Percentiles rank a stretch among this genome's conserved stretches.
phyloP scores from a whole-genome alignment of 1,140 invertebrate genomes.

The Leptonema lineaticorne region DNA sequence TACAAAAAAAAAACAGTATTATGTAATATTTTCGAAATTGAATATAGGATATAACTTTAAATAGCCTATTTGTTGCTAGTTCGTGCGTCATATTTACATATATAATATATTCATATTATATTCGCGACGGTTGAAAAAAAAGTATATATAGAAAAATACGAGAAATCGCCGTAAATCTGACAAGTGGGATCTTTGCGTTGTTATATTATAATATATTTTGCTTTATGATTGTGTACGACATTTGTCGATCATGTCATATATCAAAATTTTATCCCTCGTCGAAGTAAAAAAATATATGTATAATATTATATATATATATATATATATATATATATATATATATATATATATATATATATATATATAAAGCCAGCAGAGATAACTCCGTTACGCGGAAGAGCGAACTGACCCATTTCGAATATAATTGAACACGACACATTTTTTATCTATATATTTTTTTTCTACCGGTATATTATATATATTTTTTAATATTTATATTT shows the following conservation, averaged over 20 bases:
- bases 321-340: too few species aligned
- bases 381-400: constrained; percentile 1
- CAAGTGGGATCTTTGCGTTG: not conserved
- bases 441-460: constrained; percentile 14
- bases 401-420: constrained; percentile 15
- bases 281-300: too few species aligned
- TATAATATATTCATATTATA: too few species aligned
- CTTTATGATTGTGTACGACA: not conserved
- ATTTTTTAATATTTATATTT: constrained; percentile 3
- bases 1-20: too few species aligned
- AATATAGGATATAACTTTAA: too few species aligned
- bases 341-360: too few species aligned
- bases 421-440: constrained; percentile 33
- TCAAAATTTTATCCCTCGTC: constrained; percentile 12
- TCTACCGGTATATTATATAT: too few species aligned
- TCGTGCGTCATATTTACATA: not conserved
- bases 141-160: too few species aligned
- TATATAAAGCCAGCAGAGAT: too few species aligned
- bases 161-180: not conserved
- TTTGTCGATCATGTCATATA: not conserved
- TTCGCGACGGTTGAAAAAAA: too few species aligned
- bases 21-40: too few species aligned
- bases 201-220: not conserved
- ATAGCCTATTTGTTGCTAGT: not conserved
- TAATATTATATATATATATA: too few species aligned